phyloP scores from a whole-genome alignment of 2,797 vertebrate species.

The Megalops cyprinoides region DNA sequence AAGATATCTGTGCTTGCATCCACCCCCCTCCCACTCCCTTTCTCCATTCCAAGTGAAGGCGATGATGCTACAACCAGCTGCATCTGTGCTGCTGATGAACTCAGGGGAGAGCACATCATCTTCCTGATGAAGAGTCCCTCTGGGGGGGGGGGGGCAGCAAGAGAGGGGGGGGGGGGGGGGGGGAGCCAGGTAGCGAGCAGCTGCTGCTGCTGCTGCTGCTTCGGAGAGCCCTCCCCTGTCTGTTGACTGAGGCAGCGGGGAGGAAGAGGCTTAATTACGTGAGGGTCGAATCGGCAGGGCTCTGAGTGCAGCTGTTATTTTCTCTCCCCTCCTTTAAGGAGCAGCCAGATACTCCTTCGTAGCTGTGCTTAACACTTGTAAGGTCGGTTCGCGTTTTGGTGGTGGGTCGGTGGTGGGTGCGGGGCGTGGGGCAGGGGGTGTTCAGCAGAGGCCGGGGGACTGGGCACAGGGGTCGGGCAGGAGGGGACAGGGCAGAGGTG shows the following conservation, averaged over 20 bases:
- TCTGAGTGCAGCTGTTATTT: background rate
- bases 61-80: background rate
- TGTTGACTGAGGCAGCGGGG: background rate
- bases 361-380: no score
- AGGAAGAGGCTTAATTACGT: slow-evolving; percentile 4
- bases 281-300: background rate
- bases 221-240: background rate
- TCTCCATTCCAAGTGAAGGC: no score
- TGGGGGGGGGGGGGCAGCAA: background rate
- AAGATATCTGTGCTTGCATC: background rate
- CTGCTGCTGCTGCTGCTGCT: slow-evolving; percentile 6
- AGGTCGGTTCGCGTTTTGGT: no score
- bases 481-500: no score
- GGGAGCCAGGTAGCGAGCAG: slow-evolving; percentile 15
- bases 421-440: no score
- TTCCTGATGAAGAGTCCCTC: background rate
- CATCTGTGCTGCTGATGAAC: background rate
- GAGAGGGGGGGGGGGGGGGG: no score
- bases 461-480: no score
- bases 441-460: no score
- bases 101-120: background rate
- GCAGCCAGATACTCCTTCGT: no score
- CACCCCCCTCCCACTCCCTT: background rate
- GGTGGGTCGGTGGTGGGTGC: no score
- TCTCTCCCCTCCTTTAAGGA: no score